Percentiles rank a stretch among this genome's conserved stretches.
These are phyloP conservation scores for Lingula anatina DNA, from an alignment of 2,888 invertebrate species.

Conservation along the genomic window DNA sequence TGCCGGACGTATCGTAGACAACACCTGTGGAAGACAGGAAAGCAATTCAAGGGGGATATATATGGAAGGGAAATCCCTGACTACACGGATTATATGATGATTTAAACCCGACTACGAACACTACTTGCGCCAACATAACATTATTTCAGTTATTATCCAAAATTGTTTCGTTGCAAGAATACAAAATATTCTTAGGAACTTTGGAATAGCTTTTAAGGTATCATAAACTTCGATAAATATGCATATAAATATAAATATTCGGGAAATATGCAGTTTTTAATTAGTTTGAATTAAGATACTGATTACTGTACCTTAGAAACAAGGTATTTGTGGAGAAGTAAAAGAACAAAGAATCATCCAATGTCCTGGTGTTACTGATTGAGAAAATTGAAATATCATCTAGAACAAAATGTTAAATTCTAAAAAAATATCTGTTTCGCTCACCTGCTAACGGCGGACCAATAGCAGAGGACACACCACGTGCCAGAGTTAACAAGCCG, in stretches of 20 bases:
- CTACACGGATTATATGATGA: too few relatives aligned
- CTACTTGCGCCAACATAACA: too few relatives aligned
- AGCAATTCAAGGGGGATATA: background rate
- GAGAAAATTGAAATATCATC: background rate
- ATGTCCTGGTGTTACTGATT: background rate
- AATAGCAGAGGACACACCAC: constrained; percentile 88
- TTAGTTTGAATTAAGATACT: background rate
- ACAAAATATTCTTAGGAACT: too few relatives aligned
- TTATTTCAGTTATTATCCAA: too few relatives aligned
- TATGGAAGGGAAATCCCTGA: too few relatives aligned
- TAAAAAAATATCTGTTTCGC: constrained; percentile 3
- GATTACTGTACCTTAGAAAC: background rate
- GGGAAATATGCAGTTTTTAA: too few relatives aligned
- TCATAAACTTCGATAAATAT: too few relatives aligned
- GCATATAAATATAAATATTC: too few relatives aligned
- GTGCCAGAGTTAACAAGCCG: constrained; percentile 88
- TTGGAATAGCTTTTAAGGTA: too few relatives aligned
- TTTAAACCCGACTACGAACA: too few relatives aligned
- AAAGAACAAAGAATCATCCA: background rate
- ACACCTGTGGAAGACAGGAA: constrained; percentile 71
- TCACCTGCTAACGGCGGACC: constrained; percentile 76
- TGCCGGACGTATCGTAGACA: constrained; percentile 80
- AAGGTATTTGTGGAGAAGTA: background rate
- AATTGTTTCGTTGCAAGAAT: too few relatives aligned
- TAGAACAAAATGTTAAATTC: background rate